These are phyloP conservation scores for Erebia epiphron DNA, from an alignment of 2,888 invertebrate genomes.

Conservation along the genomic window DNA sequence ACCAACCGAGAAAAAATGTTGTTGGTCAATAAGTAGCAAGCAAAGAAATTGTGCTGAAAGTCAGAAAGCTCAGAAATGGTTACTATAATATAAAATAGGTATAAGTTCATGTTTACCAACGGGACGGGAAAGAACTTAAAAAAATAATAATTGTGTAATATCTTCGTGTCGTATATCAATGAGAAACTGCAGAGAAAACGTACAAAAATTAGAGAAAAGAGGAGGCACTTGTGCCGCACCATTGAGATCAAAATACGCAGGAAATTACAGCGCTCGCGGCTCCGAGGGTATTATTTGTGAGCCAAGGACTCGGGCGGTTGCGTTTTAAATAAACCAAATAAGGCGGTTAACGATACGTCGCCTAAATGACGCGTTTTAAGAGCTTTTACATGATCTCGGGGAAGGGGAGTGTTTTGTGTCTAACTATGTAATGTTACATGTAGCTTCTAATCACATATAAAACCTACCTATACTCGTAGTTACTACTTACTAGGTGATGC, in stretches of 20 bases:
- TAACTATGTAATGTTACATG: neutral
- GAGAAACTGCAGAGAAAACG: conserved; percentile 69
- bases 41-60: no score
- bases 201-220: conserved; percentile 82
- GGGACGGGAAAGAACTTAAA: no score
- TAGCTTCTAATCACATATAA: no score
- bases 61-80: no score
- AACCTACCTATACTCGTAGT: no score
- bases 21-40: no score
- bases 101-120: no score
- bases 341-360: conserved; percentile 68
- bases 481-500: no score
- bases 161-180: conserved; percentile 3
- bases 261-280: conserved; percentile 77
- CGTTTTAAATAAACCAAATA: conserved; percentile 77
- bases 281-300: conserved; percentile 74
- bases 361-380: conserved; percentile 41
- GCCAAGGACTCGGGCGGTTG: conserved; percentile 75
- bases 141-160: neutral
- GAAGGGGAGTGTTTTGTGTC: neutral
- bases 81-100: no score
- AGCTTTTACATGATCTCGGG: conserved; percentile 24
- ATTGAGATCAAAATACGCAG: conserved; percentile 82
- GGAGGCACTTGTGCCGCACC: conserved; percentile 80
- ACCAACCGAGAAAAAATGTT: no score